Conservation (phyloP, 2,797 vertebrate genomes). For the Coregonus ussuriensis region DNA sequence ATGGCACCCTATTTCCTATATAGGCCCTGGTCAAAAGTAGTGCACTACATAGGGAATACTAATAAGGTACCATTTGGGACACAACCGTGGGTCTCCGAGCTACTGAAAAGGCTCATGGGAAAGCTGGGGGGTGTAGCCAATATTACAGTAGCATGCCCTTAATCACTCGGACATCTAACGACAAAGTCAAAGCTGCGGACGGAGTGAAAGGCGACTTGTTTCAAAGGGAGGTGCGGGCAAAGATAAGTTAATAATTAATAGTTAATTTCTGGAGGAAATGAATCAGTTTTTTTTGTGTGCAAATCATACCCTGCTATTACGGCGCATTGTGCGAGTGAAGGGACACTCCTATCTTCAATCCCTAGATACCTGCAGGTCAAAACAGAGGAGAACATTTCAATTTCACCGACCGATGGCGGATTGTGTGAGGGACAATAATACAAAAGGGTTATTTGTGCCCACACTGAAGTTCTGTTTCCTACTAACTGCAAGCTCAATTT, state of each 20-base stretch:
- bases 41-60: too few species aligned
- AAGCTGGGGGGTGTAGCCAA: background rate
- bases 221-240: conserved; percentile 67
- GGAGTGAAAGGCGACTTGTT: conserved; percentile 33
- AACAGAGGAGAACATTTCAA: conserved; percentile 71
- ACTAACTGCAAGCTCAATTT: conserved; percentile 20
- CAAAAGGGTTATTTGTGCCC: conserved; percentile 65
- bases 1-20: too few species aligned
- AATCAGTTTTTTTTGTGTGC: conserved; percentile 48
- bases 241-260: conserved; percentile 77
- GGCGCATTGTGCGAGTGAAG: conserved; percentile 67
- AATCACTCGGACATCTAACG: conserved; percentile 3
- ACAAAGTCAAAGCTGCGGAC: conserved; percentile 54
- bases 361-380: conserved; percentile 76
- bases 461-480: conserved; percentile 51
- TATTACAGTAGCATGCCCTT: background rate
- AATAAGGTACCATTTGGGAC: too few species aligned
- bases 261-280: conserved; percentile 76
- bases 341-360: conserved; percentile 69
- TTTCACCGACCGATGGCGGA: conserved; percentile 66
- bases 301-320: conserved; percentile 57
- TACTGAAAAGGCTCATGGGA: conserved; percentile 39
- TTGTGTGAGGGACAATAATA: conserved; percentile 46
- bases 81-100: conserved; percentile 15
- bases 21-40: too few species aligned